Evolutionary conservation across 2,797 vertebrate genomes (phyloP).

Genomic region (Lutjanus campechanus): DNA sequence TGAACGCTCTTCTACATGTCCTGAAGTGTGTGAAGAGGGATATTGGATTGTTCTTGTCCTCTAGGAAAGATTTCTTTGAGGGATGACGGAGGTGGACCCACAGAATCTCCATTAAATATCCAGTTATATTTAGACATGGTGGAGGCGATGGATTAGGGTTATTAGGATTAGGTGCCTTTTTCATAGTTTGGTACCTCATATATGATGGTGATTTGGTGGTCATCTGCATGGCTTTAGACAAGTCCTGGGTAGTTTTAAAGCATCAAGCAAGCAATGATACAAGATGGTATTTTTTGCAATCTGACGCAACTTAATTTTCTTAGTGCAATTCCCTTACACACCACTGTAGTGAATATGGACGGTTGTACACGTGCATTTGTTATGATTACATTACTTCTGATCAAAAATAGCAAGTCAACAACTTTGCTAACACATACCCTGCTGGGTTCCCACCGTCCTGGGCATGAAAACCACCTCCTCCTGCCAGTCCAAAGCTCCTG

Average conservation of each 20-base stretch:
- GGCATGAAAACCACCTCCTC: too few species aligned
- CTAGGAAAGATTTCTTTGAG: slow-evolving; percentile 39
- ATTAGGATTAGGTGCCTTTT: slow-evolving; percentile 53
- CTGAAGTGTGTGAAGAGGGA: slow-evolving; percentile 35
- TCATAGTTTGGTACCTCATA: not conserved
- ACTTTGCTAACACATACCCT: too few species aligned
- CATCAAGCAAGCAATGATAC: too few species aligned
- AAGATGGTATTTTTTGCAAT: too few species aligned
- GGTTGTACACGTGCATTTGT: too few species aligned
- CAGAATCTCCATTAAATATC: slow-evolving; percentile 28
- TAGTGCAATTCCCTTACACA: too few species aligned
- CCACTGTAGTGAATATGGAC: too few species aligned
- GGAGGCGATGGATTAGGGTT: slow-evolving; percentile 52
- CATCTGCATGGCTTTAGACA: not conserved
- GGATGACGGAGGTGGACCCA: slow-evolving; percentile 38
- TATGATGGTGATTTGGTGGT: not conserved
- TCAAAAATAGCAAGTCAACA: too few species aligned
- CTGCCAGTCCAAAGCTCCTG: too few species aligned
- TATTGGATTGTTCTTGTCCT: slow-evolving; percentile 59
- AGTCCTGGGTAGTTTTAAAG: not conserved
- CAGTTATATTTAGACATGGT: slow-evolving; percentile 44
- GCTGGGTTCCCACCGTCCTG: too few species aligned
- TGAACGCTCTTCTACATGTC: slow-evolving; percentile 44
- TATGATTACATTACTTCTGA: too few species aligned
- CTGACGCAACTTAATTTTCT: too few species aligned